Evolutionary conservation across 2,888 invertebrate genomes (phyloP).

Genomic region (Nesidiocoris tenuis): DNA sequence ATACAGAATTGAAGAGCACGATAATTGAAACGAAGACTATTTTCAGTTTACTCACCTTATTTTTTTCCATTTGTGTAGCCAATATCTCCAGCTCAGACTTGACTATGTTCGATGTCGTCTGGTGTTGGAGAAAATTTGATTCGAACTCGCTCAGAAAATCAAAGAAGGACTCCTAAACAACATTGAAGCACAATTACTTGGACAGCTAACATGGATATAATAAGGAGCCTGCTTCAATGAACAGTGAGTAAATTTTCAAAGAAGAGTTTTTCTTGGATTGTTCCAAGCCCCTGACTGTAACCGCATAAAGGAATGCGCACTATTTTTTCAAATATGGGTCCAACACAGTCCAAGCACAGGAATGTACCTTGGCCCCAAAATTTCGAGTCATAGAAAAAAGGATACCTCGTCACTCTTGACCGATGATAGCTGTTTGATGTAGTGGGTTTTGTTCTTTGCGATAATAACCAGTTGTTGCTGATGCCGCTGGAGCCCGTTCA

Average conservation of each 20-base stretch:
- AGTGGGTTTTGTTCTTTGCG: neutral
- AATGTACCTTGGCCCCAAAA: too few species aligned
- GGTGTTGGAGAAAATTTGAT: conserved; percentile 3
- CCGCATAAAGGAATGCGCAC: too few species aligned
- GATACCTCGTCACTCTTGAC: conserved; percentile 8
- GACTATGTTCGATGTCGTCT: neutral
- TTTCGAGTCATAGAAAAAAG: too few species aligned
- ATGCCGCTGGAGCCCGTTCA: neutral
- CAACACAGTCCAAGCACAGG: too few species aligned
- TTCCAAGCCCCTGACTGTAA: too few species aligned
- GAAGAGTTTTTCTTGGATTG: too few species aligned
- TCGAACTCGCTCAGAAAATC: conserved; percentile 14
- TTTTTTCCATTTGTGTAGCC: neutral
- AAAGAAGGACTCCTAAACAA: neutral
- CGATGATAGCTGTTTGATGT: conserved; percentile 13
- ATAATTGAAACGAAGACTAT: neutral
- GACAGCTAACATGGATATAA: too few species aligned
- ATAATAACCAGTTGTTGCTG: neutral
- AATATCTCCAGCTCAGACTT: conserved; percentile 12
- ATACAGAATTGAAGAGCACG: too few species aligned
- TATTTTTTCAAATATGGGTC: too few species aligned
- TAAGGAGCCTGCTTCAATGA: too few species aligned
- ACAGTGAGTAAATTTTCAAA: too few species aligned
- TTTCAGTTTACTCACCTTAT: neutral
- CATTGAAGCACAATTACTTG: too few species aligned